Percentiles rank a stretch among this genome's conserved stretches.
These are phyloP conservation scores for Nezara viridula DNA, from an alignment of 2,888 invertebrate species.

Conservation along the genomic window DNA sequence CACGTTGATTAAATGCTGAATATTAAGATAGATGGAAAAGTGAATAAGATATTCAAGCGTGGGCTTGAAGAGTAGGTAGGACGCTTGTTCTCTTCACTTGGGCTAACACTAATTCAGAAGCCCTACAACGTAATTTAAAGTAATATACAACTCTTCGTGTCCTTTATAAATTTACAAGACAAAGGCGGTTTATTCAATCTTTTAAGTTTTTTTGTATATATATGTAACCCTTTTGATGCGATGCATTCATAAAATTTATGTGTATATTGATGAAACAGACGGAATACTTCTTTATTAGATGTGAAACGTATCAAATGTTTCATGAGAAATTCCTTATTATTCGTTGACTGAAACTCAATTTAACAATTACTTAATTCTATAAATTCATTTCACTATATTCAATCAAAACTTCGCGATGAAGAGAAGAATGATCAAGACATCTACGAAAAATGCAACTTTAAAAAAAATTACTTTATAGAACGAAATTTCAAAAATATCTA, in stretches of 20 bases:
- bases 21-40: not conserved
- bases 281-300: not conserved
- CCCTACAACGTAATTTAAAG: not conserved
- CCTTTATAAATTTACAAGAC: not conserved
- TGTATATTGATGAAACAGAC: not conserved
- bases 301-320: not conserved
- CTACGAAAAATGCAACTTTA: too few species aligned
- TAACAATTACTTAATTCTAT: too few species aligned
- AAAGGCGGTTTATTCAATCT: not conserved
- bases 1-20: not conserved
- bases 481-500: too few species aligned
- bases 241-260: not conserved
- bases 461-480: too few species aligned
- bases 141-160: not conserved
- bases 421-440: too few species aligned
- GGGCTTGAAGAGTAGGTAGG: not conserved
- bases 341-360: too few species aligned
- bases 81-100: not conserved
- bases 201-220: not conserved
- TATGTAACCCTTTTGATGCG: too few species aligned
- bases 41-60: conserved; percentile 5
- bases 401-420: too few species aligned
- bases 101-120: conserved; percentile 12
- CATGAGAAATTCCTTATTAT: too few species aligned
- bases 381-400: too few species aligned